Evolutionary conservation across 2,113 vertebrate species (phyloP).

Genomic region (Leptobrachium ailaonicum): DNA sequence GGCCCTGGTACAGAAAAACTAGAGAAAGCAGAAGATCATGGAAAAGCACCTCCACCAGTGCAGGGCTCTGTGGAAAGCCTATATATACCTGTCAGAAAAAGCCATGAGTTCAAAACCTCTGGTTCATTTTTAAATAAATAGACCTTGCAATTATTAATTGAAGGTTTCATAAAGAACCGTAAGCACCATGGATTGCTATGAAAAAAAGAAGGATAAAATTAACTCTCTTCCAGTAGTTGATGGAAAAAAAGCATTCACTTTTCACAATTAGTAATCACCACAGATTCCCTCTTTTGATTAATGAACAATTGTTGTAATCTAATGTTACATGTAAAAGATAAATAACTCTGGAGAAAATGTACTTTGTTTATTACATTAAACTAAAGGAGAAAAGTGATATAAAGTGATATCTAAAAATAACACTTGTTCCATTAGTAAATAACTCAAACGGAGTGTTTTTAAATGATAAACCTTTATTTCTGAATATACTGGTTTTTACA

Average conservation of each 20-base stretch:
- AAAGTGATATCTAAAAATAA: constrained; percentile 22
- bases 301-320: constrained; percentile 20
- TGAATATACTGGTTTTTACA: constrained; percentile 96
- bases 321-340: constrained; percentile 40
- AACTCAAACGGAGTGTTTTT: constrained; percentile 60
- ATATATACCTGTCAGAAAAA: too few relatives aligned
- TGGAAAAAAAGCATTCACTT: constrained; percentile 7
- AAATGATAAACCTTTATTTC: constrained; percentile 97
- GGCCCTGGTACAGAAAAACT: too few relatives aligned
- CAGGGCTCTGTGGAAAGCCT: too few relatives aligned
- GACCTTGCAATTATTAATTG: too few relatives aligned
- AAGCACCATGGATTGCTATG: too few relatives aligned
- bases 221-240: not conserved
- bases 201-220: too few relatives aligned
- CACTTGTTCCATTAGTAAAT: not conserved
- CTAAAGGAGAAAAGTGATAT: constrained; percentile 9
- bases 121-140: too few relatives aligned
- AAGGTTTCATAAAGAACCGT: too few relatives aligned
- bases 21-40: too few relatives aligned
- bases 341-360: constrained; percentile 31
- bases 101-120: too few relatives aligned
- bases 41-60: too few relatives aligned
- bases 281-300: constrained; percentile 28
- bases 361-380: constrained; percentile 32
- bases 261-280: constrained; percentile 21